Base-by-base conservation (phyloP, 2,888 invertebrate species). In the Girardia tigrina region DNA sequence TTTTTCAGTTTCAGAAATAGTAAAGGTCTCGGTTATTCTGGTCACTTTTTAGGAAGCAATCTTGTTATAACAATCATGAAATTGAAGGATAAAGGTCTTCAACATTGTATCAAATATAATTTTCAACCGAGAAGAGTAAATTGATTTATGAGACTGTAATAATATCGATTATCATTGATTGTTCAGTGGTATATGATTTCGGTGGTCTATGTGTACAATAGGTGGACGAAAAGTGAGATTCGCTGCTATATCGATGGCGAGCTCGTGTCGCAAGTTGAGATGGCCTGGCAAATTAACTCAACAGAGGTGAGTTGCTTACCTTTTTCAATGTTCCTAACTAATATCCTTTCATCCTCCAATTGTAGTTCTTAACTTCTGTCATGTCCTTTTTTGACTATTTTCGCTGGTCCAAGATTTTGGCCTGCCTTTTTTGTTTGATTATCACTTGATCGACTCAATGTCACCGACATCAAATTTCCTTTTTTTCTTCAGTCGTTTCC, bases 211-310 rank as follows among this genome's bases (percentile, higher is more conserved):
- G 94, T 95, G 85, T 98, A 98, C 88, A 97, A 97, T 87, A 89
- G 98, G 82, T 98, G 98, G 98, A 95, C 94, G 81, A 94, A 94
- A 86, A 94, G 94, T 86, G 97, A 98, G 88, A 93, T 99, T 85
- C 93, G 94, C 86, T 97, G 95, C 87, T 89, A 94, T 85, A 94
- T 99, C 79, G 97, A 99, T 87, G 98, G 98, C 78, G 94, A 95
- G 86, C 88, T 95, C 82, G 94, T 94, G 75, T 95, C 95, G 80
- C 94, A 93, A 84, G 94, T 95, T 1, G 97, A 98, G 86, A 94
- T 98, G 92, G 93, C 94, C 77, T 99, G 98, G 98, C 92, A 94
- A 86, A 94, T 97, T 86, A 94, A 92, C 80, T 93, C 94, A 78
- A 94, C 91, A 85, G 95, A 95, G 85, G 94, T 95, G 86, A 90